Evolutionary conservation across 2,888 invertebrate genomes (phyloP).

Genomic region (Gari tellinella): DNA sequence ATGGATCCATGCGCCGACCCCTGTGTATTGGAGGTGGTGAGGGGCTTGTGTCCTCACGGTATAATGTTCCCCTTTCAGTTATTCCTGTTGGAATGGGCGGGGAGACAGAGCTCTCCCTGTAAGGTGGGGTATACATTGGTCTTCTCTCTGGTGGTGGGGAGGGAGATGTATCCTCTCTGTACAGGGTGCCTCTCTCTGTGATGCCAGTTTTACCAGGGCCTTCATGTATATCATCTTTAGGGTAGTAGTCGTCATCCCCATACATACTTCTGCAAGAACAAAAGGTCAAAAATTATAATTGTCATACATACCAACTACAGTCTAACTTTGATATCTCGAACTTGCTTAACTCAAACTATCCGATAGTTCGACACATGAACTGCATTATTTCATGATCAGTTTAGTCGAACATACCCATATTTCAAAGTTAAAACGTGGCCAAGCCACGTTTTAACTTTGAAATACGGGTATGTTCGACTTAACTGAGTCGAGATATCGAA

Average conservation of each 20-base stretch:
- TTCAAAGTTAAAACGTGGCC: too few relatives aligned
- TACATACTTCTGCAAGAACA: slow-evolving; percentile 4
- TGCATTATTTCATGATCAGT: too few relatives aligned
- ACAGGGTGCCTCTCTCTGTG: slow-evolving; percentile 51
- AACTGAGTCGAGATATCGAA: too few relatives aligned
- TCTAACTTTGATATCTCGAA: too few relatives aligned
- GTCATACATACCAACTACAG: not conserved
- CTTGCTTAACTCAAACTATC: too few relatives aligned
- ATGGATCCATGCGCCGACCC: slow-evolving; percentile 28
- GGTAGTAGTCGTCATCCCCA: slow-evolving; percentile 38
- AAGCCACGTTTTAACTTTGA: too few relatives aligned
- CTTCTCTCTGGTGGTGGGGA: slow-evolving; percentile 49
- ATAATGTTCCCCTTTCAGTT: slow-evolving; percentile 54
- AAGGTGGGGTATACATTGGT: slow-evolving; percentile 33
- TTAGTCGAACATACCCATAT: too few relatives aligned
- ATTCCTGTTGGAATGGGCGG: slow-evolving; percentile 53
- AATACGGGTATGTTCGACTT: too few relatives aligned
- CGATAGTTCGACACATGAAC: too few relatives aligned
- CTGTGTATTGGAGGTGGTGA: slow-evolving; percentile 46
- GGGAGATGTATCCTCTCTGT: slow-evolving; percentile 54
- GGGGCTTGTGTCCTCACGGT: slow-evolving; percentile 45
- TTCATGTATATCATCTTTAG: slow-evolving; percentile 44
- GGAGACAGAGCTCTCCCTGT: slow-evolving; percentile 45
- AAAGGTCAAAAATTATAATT: not conserved
- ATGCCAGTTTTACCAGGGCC: slow-evolving; percentile 60